A percentile compares a stretch with the other conserved stretches of the same genome.
phyloP scores from a whole-genome alignment of 2,888 invertebrate genomes.

The Polyommatus icarus region DNA sequence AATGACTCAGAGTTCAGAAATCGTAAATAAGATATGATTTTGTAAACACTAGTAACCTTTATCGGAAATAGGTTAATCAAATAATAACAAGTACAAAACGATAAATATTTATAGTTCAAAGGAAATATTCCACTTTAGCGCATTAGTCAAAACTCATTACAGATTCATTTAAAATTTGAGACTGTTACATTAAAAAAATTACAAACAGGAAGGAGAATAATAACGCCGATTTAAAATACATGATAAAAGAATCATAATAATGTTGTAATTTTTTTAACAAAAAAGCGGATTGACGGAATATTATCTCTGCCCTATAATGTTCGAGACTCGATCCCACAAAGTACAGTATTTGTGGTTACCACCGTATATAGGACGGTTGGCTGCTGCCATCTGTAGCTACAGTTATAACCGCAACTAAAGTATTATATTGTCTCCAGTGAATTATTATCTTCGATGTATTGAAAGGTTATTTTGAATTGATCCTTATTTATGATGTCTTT shows the following conservation, averaged over 20 bases:
- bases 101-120: conserved; percentile 11
- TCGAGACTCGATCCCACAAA: not conserved
- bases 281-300: no score
- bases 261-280: no score
- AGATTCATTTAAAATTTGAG: no score
- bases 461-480: conserved; percentile 22
- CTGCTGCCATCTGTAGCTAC: conserved; percentile 18
- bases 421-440: conserved; percentile 29
- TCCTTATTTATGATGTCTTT: not conserved
- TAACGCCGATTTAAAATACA: no score
- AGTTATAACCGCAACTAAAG: conserved; percentile 28
- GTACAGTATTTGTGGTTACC: conserved; percentile 7
- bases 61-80: conserved; percentile 2
- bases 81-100: conserved; percentile 11
- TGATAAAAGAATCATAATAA: no score
- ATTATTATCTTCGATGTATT: conserved; percentile 31
- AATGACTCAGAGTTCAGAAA: not conserved
- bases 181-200: no score
- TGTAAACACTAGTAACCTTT: not conserved
- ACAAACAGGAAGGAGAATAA: no score
- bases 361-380: conserved; percentile 16
- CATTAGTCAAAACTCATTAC: not conserved
- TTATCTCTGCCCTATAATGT: not conserved
- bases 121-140: not conserved
- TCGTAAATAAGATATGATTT: not conserved